Conservation (phyloP, 1,140 invertebrate genomes). For the Ceratina calcarata region DNA sequence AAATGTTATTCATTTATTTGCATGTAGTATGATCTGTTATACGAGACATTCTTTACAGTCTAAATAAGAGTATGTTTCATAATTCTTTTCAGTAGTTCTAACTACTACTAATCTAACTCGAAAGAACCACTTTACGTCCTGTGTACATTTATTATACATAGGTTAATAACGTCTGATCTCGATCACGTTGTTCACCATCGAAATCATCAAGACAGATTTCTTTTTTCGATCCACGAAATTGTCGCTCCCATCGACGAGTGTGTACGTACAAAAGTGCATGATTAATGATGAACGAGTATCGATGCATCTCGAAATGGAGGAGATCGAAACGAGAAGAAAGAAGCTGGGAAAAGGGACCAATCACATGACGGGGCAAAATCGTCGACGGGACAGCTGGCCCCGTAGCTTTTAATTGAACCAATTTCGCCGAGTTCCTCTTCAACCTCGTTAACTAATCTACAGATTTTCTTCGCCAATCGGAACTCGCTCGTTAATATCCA, state of each 20-base stretch:
- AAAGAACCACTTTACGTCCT: neutral
- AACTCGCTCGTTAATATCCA: slow-evolving; percentile 9
- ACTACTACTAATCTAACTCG: too few relatives aligned
- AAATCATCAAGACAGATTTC: slow-evolving; percentile 36
- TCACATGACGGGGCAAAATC: slow-evolving; percentile 71
- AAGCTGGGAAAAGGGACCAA: slow-evolving; percentile 67
- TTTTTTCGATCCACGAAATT: slow-evolving; percentile 55
- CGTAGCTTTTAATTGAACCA: slow-evolving; percentile 72
- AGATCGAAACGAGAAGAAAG: slow-evolving; percentile 67
- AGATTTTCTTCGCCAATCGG: slow-evolving; percentile 75
- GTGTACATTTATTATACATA: slow-evolving; percentile 6
- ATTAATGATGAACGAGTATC: slow-evolving; percentile 74
- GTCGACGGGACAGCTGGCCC: slow-evolving; percentile 63
- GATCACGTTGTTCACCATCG: slow-evolving; percentile 45
- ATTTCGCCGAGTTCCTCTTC: slow-evolving; percentile 68
- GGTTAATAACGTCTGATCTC: slow-evolving; percentile 56
- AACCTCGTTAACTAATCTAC: slow-evolving; percentile 71
- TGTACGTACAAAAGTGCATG: slow-evolving; percentile 71
- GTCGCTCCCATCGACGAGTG: slow-evolving; percentile 63
- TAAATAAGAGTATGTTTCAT: too few relatives aligned
- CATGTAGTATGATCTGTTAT: too few relatives aligned
- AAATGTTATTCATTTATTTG: too few relatives aligned
- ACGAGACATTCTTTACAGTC: too few relatives aligned
- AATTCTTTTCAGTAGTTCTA: too few relatives aligned
- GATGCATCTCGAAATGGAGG: slow-evolving; percentile 67